phyloP scores from a whole-genome alignment of 2,113 vertebrate species.

The Xenopus tropicalis region UCB_Xtro_10.0 CM004450.2:72338501-72339000 shows the following conservation, averaged over 20 bases:
- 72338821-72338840: conserved; percentile 77
- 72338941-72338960: neutral
- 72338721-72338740: conserved; percentile 77
- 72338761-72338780: conserved; percentile 80
- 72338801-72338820: conserved; percentile 80
- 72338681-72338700: conserved; percentile 76
- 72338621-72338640: neutral
- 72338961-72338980: neutral
- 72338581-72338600: neutral
- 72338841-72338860: conserved; percentile 92
- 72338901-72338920: neutral
- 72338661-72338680: conserved; percentile 82
- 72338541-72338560: conserved; percentile 72
- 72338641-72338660: conserved; percentile 87
- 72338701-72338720: conserved; percentile 82
- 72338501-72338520: conserved; percentile 79
- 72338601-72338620: accelerated
- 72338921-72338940: neutral
- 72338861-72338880: neutral
- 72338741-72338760: conserved; percentile 85
- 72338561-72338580: neutral
- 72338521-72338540: conserved; percentile 87
- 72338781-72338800: conserved; percentile 79
- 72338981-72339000: neutral
- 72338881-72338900: neutral